phyloP scores from a whole-genome alignment of 1,140 invertebrate genomes.

The Prorops nasuta region DNA sequence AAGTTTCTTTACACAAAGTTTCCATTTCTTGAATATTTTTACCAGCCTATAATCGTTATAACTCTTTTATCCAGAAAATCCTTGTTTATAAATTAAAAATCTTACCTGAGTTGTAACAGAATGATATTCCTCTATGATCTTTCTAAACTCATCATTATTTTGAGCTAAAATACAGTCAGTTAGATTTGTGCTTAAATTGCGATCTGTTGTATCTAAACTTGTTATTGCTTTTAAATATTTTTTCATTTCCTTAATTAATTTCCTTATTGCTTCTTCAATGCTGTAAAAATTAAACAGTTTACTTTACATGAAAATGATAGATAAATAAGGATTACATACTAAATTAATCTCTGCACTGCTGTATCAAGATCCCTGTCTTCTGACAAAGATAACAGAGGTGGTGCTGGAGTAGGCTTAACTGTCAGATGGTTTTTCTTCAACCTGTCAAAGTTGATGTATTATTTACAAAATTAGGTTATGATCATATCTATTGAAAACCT shows the following conservation, averaged over 20 bases:
- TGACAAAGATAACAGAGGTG: constrained; percentile 35
- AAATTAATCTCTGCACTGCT: constrained; percentile 45
- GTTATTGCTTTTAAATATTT: constrained; percentile 42
- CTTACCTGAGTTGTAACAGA: constrained; percentile 48
- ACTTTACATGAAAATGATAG: constrained; percentile 6
- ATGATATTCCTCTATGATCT: constrained; percentile 49
- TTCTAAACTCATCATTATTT: constrained; percentile 44
- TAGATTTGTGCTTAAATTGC: constrained; percentile 44
- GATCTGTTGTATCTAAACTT: constrained; percentile 42
- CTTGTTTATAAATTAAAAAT: neutral
- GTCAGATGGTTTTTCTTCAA: constrained; percentile 40
- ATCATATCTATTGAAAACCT: too few relatives aligned
- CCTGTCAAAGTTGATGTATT: constrained; percentile 20
- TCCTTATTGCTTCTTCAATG: constrained; percentile 44
- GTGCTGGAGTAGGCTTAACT: constrained; percentile 40
- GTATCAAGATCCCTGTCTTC: constrained; percentile 46
- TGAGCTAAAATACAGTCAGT: constrained; percentile 44
- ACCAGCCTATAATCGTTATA: constrained; percentile 35
- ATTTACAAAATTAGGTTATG: too few relatives aligned
- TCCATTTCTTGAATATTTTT: constrained; percentile 43
- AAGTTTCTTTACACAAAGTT: constrained; percentile 38
- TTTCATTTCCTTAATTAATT: constrained; percentile 51
- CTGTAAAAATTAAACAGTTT: constrained; percentile 25
- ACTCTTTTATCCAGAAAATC: too few relatives aligned
- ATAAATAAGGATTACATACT: constrained; percentile 30